A percentile compares a stretch with the other conserved stretches of the same genome.
Conservation (phyloP, 2,888 invertebrate species). For the Nasonovia ribisnigri region DNA sequence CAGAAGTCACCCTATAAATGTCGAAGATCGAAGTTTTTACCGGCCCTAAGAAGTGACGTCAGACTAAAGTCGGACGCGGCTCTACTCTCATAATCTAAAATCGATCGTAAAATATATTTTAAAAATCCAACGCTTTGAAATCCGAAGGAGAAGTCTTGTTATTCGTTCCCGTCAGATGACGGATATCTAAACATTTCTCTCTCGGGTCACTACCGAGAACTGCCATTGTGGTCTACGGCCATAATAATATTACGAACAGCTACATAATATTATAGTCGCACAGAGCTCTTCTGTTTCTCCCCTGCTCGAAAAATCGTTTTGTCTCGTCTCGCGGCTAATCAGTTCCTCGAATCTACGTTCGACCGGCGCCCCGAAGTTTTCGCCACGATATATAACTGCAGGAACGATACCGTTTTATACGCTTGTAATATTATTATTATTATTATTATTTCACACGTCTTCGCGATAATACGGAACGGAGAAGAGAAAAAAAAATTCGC, state of each 20-base stretch:
- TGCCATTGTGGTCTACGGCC: constrained; percentile 14
- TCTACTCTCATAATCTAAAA: not conserved
- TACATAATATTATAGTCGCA: not conserved
- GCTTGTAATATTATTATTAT: not conserved
- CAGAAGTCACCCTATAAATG: too few species aligned
- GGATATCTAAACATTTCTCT: not conserved
- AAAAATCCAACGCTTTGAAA: not conserved
- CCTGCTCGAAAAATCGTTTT: not conserved
- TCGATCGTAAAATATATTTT: not conserved
- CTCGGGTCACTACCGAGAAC: not conserved
- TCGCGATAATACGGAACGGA: not conserved
- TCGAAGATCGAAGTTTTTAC: too few species aligned
- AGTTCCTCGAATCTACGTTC: constrained; percentile 31
- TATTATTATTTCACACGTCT: not conserved
- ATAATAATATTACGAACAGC: not conserved
- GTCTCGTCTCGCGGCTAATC: constrained; percentile 14
- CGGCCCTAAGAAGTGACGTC: too few species aligned
- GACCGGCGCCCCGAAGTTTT: not conserved
- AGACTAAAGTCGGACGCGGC: too few species aligned
- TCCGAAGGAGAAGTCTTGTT: not conserved
- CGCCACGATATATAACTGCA: not conserved
- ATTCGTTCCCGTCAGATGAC: not conserved
- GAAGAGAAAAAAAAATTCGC: not conserved
- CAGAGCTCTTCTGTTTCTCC: not conserved
- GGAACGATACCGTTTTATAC: not conserved